These are phyloP conservation scores for Cricetomys ansorgei DNA, from an alignment of 2,113 vertebrate species.

Conservation along the genomic window DNA sequence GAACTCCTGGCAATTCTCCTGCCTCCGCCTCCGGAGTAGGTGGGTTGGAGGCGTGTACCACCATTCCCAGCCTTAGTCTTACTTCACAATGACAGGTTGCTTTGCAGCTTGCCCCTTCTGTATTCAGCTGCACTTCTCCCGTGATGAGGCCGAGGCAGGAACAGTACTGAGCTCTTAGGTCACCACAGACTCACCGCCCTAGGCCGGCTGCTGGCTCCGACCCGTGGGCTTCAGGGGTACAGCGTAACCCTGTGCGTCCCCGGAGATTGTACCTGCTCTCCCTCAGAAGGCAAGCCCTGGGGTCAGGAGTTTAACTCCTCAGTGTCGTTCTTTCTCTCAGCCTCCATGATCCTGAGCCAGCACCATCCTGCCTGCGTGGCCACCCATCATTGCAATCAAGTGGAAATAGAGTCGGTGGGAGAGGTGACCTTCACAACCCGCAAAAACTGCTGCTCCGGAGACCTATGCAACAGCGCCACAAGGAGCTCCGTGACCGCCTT, in stretches of 20 bases:
- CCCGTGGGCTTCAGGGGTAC: not conserved
- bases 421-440: slow-evolving; percentile 23
- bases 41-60: not conserved
- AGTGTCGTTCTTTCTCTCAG: slow-evolving; percentile 44
- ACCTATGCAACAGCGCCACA: not conserved
- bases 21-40: not conserved
- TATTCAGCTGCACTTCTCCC: not conserved
- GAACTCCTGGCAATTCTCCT: not conserved
- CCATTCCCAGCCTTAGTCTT: not conserved
- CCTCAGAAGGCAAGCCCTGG: not conserved
- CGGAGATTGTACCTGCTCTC: slow-evolving; percentile 28
- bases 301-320: not conserved
- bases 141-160: not conserved
- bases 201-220: not conserved
- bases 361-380: slow-evolving; percentile 50
- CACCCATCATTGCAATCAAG: slow-evolving; percentile 39
- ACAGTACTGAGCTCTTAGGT: not conserved
- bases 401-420: slow-evolving; percentile 59
- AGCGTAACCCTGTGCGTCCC: not conserved
- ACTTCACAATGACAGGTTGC: not conserved
- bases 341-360: slow-evolving; percentile 45
- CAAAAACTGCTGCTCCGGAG: slow-evolving; percentile 38
- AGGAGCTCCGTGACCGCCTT: rapidly evolving
- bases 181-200: not conserved
- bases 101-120: not conserved